Evolutionary conservation across 1,140 invertebrate species (phyloP), one percentile per base, ranked within the genome.

Genomic region (Neomicropteryx cornuta): DNA sequence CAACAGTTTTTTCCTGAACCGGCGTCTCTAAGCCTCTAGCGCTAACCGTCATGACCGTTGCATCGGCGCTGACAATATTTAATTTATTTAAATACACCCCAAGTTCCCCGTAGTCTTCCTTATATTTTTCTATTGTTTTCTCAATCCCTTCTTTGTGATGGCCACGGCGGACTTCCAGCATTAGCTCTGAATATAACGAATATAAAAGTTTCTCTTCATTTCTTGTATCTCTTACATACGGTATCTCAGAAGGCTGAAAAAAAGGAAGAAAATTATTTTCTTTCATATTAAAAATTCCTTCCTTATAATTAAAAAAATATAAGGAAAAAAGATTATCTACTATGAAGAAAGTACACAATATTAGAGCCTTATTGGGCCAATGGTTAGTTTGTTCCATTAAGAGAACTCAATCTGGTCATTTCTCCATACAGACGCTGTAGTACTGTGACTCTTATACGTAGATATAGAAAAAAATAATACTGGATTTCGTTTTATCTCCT

Each of bases 141-240:
- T 51, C 51, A 4, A 52, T 41, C 14, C 29, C 27, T 18, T 50
- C 38, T 14, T 55, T 41, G 18, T 42, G 35, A 19, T 48, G 42
- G 21, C 43, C 22, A 20, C 52, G 38, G 36, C 60, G 48, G 19
- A 20, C 46, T 49, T 62, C 53, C 37, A 50, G 44, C 40, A 46
- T 46, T 23, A 68, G 42, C 28, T 59, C 52, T 21, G 59, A 55
- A 30, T 58, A 52, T 4, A 66, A 29, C 33, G 57, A 46, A 31
- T 66, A 66, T 24, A 68, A 30, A 5, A 48, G 5, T 41, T 41
- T 37, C 31, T 59, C 52, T 14, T 60, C 51, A 19, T 17, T 44
- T 46, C 43, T 52, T 21, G 46, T 43, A 13, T 47, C 38, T 32
- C 52, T 38, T 33, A 13, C 41, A n/a, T n/a, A n/a, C n/a, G n/a